These are phyloP conservation scores for Menidia menidia DNA, from an alignment of 2,797 vertebrate genomes.

Conservation along the genomic window DNA sequence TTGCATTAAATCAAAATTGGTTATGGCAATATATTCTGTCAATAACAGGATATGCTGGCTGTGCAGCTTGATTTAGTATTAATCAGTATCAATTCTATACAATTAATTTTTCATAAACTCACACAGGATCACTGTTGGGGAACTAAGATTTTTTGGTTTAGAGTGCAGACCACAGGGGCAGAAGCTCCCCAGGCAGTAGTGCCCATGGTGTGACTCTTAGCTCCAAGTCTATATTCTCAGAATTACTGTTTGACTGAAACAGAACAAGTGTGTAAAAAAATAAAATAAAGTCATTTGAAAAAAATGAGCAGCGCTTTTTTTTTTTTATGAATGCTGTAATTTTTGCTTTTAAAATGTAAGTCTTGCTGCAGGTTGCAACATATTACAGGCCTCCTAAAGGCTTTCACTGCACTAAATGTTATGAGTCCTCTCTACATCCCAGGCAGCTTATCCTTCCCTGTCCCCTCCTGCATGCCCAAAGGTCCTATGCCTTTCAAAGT, in stretches of 20 bases:
- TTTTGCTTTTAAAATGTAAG: slow-evolving; percentile 42
- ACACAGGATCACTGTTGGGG: background rate
- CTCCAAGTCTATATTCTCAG: slow-evolving; percentile 7
- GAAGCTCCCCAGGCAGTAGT: background rate
- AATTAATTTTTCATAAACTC: background rate
- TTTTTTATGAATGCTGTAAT: slow-evolving; percentile 6
- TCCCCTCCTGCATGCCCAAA: slow-evolving; percentile 55
- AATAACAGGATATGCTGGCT: background rate
- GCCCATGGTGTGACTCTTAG: background rate
- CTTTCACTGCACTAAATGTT: slow-evolving; percentile 57
- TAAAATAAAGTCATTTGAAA: slow-evolving; percentile 1
- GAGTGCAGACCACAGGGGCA: background rate
- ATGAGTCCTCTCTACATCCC: slow-evolving; percentile 44
- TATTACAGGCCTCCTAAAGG: slow-evolving; percentile 46
- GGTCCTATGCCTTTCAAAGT: slow-evolving; percentile 31
- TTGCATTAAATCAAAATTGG: slow-evolving; percentile 12
- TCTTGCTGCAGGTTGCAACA: slow-evolving; percentile 57
- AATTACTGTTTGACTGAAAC: slow-evolving; percentile 16
- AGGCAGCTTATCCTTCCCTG: slow-evolving; percentile 57
- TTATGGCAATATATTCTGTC: background rate
- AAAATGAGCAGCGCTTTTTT: background rate
- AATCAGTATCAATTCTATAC: background rate
- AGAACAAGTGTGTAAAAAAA: background rate
- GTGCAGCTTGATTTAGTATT: background rate
- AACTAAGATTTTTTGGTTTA: background rate